Evolutionary conservation across 1,140 invertebrate genomes (phyloP), one percentile per base, ranked within the genome.

Genomic region (Cotesia glomerata): DNA sequence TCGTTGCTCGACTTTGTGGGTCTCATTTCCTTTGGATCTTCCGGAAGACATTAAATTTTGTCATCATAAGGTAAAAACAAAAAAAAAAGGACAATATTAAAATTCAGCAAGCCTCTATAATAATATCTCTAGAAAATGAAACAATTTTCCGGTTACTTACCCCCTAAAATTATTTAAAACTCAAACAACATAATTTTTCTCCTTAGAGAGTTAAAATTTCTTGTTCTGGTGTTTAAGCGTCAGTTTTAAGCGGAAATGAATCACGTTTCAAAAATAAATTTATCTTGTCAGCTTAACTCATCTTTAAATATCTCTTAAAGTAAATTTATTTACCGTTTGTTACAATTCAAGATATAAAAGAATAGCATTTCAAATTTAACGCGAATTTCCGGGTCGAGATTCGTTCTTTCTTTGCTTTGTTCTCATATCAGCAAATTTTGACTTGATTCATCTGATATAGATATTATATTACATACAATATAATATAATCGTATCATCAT

Each of bases 1-100:
- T 65, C 63, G 63, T 65, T 65, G 63, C 63, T 65, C 63, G 63
- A 65, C 35, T 45, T 65, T 65, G 63, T 32, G 63, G 63, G 5
- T 65, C 34, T 65, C 63, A 65, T 65, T 65, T 65, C 63, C 63
- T 36, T 51, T n/a, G 7, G 1, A 61, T 14, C 11, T 61, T 11
- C 36, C 16, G 18, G 63, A 65, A 18, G 4, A 49, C 34, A 49
- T 13, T 45, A 26, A 62, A 34, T 7, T 62, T 39, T 14, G 34
- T 62, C 63, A 65, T 36, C 63, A 65, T 9, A 9, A 65, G 63
- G 63, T 65, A 65, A 45, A 45, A 9, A 51, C n/a, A 8, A 14
- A 45, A 45, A 45, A 39, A 45, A 1, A 2, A 8, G 8, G 39
- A 45, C 5, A 45, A 45, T 45, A 45, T 45, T 11, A 9, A 45